Evolutionary conservation across 2,113 vertebrate genomes (phyloP).

Genomic region (Arenaria interpres): DNA sequence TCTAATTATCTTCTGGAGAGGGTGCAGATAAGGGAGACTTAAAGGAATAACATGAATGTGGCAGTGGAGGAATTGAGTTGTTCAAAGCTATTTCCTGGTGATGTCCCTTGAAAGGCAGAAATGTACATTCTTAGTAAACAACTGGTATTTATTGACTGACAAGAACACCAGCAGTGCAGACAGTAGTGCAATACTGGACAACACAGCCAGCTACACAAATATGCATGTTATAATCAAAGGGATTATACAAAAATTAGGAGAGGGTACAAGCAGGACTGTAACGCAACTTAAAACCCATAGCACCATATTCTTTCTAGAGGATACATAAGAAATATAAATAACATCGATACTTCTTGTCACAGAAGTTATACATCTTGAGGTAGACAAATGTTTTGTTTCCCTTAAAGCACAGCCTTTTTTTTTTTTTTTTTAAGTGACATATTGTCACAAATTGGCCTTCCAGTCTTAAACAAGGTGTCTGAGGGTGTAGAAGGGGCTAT

Average conservation of each 20-base stretch:
- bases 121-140: not conserved
- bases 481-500: not conserved
- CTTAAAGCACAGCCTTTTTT: conserved; percentile 29
- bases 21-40: not conserved
- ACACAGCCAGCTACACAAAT: not conserved
- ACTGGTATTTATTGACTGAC: not conserved
- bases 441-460: not conserved
- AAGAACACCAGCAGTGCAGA: not conserved
- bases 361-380: conserved; percentile 82
- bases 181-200: not conserved
- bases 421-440: not conserved
- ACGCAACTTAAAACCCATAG: not conserved
- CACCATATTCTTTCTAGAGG: not conserved
- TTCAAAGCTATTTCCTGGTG: not conserved
- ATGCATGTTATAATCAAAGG: not conserved
- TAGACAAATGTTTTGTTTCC: conserved; percentile 79
- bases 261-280: not conserved
- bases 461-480: not conserved
- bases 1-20: not conserved
- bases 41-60: not conserved
- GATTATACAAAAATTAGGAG: not conserved
- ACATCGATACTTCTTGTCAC: conserved; percentile 70
- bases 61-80: not conserved
- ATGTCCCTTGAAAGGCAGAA: not conserved
- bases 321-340: conserved; percentile 80